Conservation (phyloP, 2,888 invertebrate species). For the Xylota sylvarum region DNA sequence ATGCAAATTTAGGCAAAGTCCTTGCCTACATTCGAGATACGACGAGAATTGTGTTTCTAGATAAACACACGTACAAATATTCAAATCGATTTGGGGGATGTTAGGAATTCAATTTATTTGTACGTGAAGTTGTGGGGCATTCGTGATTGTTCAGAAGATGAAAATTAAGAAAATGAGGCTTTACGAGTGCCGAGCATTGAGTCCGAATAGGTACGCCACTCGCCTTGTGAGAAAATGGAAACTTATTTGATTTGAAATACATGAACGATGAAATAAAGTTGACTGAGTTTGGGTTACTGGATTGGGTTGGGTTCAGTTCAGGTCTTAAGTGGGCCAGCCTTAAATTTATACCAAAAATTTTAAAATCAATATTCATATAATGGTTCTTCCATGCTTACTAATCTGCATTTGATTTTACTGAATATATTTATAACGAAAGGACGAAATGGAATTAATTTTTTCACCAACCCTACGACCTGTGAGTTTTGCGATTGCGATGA, state of each 20-base stretch:
- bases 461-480: too few species aligned
- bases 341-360: too few species aligned
- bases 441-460: too few species aligned
- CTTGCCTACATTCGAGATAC: neutral
- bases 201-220: neutral
- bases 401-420: too few species aligned
- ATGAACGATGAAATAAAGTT: neutral
- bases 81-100: neutral
- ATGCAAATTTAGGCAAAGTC: slow-evolving; percentile 24
- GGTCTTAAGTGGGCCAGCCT: too few species aligned
- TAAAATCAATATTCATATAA: too few species aligned
- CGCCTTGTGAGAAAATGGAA: neutral
- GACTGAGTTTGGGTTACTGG: neutral
- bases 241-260: neutral
- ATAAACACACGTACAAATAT: neutral
- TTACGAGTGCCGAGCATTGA: neutral
- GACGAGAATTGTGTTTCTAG: neutral
- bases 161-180: neutral
- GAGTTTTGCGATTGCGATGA: too few species aligned
- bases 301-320: neutral
- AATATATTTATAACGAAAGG: too few species aligned
- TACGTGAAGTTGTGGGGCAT: neutral
- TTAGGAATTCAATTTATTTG: slow-evolving; percentile 3
- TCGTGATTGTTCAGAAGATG: neutral
- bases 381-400: too few species aligned